Conservation (phyloP, 2,113 vertebrate species). For the Cercocebus atys region DNA sequence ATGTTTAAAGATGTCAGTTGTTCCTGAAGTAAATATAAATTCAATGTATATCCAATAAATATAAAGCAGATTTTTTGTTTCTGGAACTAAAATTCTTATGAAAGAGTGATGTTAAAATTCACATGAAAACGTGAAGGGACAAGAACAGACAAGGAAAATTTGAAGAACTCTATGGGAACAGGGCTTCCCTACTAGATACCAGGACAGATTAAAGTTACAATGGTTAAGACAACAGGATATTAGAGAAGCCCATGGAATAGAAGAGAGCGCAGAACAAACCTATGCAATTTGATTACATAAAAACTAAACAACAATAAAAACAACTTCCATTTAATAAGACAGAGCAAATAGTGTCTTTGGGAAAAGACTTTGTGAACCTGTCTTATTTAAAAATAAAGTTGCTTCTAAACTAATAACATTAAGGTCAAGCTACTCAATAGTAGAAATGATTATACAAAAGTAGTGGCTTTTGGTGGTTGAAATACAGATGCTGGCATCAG, state of each 20-base stretch:
- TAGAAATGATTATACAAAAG: neutral
- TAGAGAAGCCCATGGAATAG: neutral
- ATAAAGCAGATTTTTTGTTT: neutral
- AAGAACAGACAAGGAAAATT: neutral
- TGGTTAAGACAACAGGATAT: neutral
- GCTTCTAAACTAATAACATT: neutral
- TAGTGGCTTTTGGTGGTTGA: neutral
- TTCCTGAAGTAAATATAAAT: slow-evolving; percentile 35
- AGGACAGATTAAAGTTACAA: neutral
- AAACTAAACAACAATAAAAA: neutral
- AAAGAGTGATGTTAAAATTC: neutral
- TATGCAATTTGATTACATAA: neutral
- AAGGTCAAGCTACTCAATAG: neutral
- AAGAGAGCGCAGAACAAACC: neutral
- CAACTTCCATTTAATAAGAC: neutral
- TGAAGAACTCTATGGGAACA: neutral
- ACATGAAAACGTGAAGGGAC: neutral
- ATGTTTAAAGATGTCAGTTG: neutral
- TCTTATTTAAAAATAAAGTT: neutral
- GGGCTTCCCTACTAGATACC: neutral
- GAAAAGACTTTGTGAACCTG: neutral
- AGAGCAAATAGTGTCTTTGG: neutral
- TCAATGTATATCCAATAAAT: neutral
- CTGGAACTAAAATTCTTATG: neutral
- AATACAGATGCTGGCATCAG: neutral